Evolutionary conservation across 2,888 invertebrate genomes (phyloP).

Genomic region (Pantelozetes paolii): DNA sequence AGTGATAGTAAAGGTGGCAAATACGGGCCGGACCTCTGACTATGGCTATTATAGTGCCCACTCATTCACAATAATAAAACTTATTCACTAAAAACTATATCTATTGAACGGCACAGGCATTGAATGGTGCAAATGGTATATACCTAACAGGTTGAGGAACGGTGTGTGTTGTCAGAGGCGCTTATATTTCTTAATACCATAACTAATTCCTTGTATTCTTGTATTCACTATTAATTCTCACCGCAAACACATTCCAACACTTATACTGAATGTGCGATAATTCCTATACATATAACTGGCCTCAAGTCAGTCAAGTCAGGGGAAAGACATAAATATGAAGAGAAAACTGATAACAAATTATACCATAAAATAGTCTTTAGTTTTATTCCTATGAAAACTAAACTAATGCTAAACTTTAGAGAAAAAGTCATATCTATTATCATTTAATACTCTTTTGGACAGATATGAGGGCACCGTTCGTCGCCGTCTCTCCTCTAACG

Average conservation of each 20-base stretch:
- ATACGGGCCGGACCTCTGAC: neutral
- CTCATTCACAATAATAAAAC: conserved; percentile 30
- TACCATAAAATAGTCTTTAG: too few relatives aligned
- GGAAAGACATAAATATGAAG: too few relatives aligned
- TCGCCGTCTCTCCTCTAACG: neutral
- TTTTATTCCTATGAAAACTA: too few relatives aligned
- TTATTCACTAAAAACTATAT: conserved; percentile 25
- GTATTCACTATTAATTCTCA: conserved; percentile 18
- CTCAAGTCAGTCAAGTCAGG: too few relatives aligned
- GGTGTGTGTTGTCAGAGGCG: neutral
- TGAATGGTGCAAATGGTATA: neutral
- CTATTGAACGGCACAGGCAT: neutral
- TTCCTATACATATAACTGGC: neutral
- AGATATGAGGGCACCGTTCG: too few relatives aligned
- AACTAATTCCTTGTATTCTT: conserved; percentile 17
- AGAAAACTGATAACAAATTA: too few relatives aligned
- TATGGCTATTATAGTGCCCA: neutral
- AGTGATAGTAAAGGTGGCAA: neutral
- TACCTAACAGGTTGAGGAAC: conserved; percentile 1
- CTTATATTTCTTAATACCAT: neutral
- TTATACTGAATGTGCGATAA: neutral
- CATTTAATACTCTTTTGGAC: neutral
- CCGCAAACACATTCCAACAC: conserved; percentile 24
- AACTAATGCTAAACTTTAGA: too few relatives aligned
- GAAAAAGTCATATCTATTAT: too few relatives aligned